Evolutionary conservation across 2,888 invertebrate genomes (phyloP), one percentile per base, ranked within the genome.

Genomic region (Odontocolon sp.): DNA sequence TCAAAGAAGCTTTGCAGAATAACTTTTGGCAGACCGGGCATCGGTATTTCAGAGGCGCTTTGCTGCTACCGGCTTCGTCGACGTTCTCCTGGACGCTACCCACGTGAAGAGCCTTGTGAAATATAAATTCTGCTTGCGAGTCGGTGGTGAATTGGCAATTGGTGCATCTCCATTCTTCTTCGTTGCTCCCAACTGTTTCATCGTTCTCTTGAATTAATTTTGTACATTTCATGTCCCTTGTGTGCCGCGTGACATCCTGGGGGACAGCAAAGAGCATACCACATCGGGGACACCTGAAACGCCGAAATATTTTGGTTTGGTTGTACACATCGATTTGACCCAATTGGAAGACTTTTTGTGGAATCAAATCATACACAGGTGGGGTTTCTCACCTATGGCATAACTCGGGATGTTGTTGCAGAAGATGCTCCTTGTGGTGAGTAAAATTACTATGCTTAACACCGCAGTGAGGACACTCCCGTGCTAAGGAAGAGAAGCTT

Each of bases 221-320:
- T 45, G 18, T 1, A 87, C 93, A 95, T 2, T 92, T 91, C 76
- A 93, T 93, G 75, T 91, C 91, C 70, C 93, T 91, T n/a, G 94
- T 92, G 86, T 96, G 96, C 8, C 93, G 92, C 0, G 95, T 93
- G 8, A 96, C 92, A 85, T 96, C 95, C 91, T 96, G 96, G 0
- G 95, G 92, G 0, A 95, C 91, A 0, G 93, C 92, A 86, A 96
- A 96, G 8, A 91, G 90, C 87, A 92, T 91, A 0, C 95, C 96
- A 83, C 96, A 96, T 81, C 93, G 93, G 0, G 94, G 92, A 86
- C 96, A 96, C 69, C 94, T 94, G 89, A 45, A 91, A 91, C n/a
- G n/a, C n/a, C n/a, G n/a, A n/a, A n/a, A n/a, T n/a, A n/a, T n/a
- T n/a, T n/a, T n/a, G n/a, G n/a, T n/a, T n/a, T n/a, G n/a, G n/a